phyloP scores from a whole-genome alignment of 2,113 vertebrate species.

The Equus quagga region DNA sequence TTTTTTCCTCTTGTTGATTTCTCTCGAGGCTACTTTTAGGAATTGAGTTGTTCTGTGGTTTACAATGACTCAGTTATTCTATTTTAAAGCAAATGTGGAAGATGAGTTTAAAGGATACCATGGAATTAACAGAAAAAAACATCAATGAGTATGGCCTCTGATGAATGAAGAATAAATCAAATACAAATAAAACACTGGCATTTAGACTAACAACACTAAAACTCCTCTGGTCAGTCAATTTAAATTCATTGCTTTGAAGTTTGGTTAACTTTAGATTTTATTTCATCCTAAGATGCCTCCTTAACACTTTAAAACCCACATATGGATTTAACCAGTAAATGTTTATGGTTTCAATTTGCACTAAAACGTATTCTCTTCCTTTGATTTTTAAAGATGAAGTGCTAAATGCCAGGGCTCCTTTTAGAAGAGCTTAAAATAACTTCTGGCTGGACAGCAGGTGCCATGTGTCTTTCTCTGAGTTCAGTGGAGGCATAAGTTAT shows the following conservation, averaged over 20 bases:
- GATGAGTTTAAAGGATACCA: conserved; percentile 36
- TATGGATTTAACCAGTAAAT: conserved; percentile 30
- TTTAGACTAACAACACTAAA: conserved; percentile 33
- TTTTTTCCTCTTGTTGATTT: background rate
- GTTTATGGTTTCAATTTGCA: conserved; percentile 54
- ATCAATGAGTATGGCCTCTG: background rate
- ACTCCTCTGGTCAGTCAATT: background rate
- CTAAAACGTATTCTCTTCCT: conserved; percentile 49
- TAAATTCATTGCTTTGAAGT: conserved; percentile 39
- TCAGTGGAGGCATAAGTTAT: conserved; percentile 86
- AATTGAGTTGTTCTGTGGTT: background rate
- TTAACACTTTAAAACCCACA: conserved; percentile 14
- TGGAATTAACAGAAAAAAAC: conserved; percentile 16
- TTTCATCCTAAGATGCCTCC: conserved; percentile 6
- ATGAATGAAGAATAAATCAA: conserved; percentile 7
- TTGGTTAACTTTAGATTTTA: conserved; percentile 50
- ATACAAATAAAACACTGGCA: background rate
- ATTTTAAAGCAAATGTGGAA: conserved; percentile 45
- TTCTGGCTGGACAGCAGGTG: conserved; percentile 93
- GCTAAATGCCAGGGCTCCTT: conserved; percentile 90
- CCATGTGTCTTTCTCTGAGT: conserved; percentile 88
- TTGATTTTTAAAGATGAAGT: conserved; percentile 65
- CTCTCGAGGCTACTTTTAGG: background rate
- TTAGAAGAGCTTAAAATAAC: conserved; percentile 94
- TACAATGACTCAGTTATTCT: background rate